Conservation (phyloP, 1,140 invertebrate species). For the Drosophila ercepeae region DNA sequence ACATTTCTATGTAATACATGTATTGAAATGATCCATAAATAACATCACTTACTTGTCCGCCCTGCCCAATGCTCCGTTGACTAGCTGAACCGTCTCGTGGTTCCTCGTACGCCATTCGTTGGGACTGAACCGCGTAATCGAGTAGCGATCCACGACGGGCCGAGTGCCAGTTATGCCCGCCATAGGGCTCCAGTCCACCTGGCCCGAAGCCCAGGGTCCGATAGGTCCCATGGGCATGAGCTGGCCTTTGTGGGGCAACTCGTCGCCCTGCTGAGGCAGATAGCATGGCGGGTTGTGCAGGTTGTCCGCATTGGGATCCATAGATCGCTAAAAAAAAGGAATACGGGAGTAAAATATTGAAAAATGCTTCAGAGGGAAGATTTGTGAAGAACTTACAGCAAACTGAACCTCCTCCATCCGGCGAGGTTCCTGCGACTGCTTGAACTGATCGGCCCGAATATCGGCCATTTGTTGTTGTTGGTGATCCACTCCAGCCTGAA, state of each 20-base stretch:
- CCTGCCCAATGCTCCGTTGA: constrained; percentile 83
- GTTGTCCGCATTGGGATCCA: constrained; percentile 71
- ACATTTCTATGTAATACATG: not conserved
- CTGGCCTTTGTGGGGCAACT: constrained; percentile 83
- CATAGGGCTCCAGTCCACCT: constrained; percentile 88
- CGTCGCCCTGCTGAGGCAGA: constrained; percentile 85
- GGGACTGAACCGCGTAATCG: constrained; percentile 88
- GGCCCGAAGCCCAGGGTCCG: constrained; percentile 88
- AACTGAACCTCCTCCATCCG: constrained; percentile 47
- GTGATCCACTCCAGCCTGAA: constrained; percentile 50
- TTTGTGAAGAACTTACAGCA: constrained; percentile 59
- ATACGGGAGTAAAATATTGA: too few species aligned
- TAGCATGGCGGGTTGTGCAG: constrained; percentile 84
- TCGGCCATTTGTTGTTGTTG: constrained; percentile 59
- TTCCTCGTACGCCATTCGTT: constrained; percentile 89
- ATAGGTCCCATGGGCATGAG: constrained; percentile 82
- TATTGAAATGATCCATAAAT: not conserved
- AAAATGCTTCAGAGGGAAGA: too few species aligned
- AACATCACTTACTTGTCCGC: constrained; percentile 53
- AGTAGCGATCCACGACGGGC: constrained; percentile 89
- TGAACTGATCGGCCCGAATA: constrained; percentile 45
- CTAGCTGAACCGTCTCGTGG: constrained; percentile 85
- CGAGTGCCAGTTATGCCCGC: constrained; percentile 88
- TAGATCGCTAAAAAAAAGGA: constrained; percentile 24
- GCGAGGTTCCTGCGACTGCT: constrained; percentile 16